A percentile compares a stretch with the other conserved stretches of the same genome.
phyloP scores from a whole-genome alignment of 2,113 vertebrate genomes.

The Strigops habroptila region DNA sequence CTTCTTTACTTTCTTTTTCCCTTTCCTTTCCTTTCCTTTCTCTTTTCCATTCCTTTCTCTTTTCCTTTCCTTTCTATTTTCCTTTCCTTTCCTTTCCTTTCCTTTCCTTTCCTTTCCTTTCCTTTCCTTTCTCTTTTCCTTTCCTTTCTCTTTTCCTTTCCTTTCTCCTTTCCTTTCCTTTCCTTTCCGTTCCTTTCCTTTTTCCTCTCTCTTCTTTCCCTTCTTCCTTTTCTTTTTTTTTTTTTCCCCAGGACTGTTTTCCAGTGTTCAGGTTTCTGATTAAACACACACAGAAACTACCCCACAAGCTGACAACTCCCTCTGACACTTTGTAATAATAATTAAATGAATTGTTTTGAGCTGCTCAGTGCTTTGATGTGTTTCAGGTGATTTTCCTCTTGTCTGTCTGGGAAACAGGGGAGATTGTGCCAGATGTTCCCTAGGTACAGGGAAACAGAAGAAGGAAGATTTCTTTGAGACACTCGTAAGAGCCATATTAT shows the following conservation, averaged over 20 bases:
- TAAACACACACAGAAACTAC: background rate
- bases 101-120: background rate
- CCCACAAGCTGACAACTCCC: background rate
- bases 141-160: too few species aligned
- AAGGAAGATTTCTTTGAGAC: conserved; percentile 1
- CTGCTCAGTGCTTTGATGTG: background rate
- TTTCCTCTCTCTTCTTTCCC: too few species aligned
- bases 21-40: too few species aligned
- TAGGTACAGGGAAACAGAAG: background rate
- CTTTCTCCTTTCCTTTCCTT: too few species aligned
- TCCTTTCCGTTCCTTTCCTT: too few species aligned
- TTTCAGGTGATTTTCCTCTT: background rate
- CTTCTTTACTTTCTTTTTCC: too few species aligned
- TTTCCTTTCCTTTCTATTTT: too few species aligned
- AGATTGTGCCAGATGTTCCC: background rate
- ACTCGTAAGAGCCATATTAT: background rate
- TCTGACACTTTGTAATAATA: background rate
- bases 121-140: too few species aligned
- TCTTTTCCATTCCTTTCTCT: too few species aligned
- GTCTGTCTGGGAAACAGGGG: background rate
- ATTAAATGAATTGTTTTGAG: background rate
- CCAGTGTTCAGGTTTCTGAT: background rate
- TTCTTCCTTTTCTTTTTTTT: background rate
- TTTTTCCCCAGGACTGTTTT: background rate
- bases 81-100: too few species aligned